Conservation (phyloP, 2,888 invertebrate genomes). For the Callinectes sapidus region DNA sequence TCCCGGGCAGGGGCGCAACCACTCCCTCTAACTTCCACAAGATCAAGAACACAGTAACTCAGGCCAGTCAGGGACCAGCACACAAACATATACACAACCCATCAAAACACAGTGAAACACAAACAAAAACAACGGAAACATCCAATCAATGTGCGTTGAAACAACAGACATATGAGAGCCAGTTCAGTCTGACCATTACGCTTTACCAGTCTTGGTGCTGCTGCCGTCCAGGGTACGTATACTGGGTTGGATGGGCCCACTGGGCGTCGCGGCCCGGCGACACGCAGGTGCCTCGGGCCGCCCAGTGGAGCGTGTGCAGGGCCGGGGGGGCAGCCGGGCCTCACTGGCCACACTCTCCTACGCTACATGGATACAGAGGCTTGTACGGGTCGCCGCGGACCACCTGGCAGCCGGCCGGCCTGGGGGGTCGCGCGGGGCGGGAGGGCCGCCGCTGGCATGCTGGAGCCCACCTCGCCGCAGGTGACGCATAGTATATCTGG, state of each 20-base stretch:
- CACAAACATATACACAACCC: conserved; percentile 69
- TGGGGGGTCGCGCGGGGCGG: conserved; percentile 54
- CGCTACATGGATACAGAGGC: conserved; percentile 71
- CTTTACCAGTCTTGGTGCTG: conserved; percentile 65
- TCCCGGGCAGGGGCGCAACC: conserved; percentile 48
- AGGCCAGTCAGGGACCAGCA: conserved; percentile 65
- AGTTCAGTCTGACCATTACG: conserved; percentile 67
- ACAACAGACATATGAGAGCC: conserved; percentile 69
- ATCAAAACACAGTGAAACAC: conserved; percentile 69
- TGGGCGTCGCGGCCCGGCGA: conserved; percentile 61
- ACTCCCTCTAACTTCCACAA: conserved; percentile 64
- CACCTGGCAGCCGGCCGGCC: conserved; percentile 55
- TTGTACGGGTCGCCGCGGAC: conserved; percentile 70
- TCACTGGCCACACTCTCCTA: conserved; percentile 68
- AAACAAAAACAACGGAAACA: conserved; percentile 67
- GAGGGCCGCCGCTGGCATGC: conserved; percentile 55
- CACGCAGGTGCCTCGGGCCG: conserved; percentile 56
- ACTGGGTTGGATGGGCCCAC: conserved; percentile 70
- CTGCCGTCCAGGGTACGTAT: conserved; percentile 68
- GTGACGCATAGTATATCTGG: conserved; percentile 65
- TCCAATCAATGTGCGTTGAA: conserved; percentile 69
- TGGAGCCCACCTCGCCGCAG: conserved; percentile 62
- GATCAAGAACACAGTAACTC: conserved; percentile 69
- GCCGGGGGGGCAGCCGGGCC: conserved; percentile 68
- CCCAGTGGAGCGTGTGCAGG: conserved; percentile 68